These are phyloP conservation scores for Diaprepes abbreviatus DNA, from an alignment of 2,888 invertebrate genomes.

Conservation along the genomic window DNA sequence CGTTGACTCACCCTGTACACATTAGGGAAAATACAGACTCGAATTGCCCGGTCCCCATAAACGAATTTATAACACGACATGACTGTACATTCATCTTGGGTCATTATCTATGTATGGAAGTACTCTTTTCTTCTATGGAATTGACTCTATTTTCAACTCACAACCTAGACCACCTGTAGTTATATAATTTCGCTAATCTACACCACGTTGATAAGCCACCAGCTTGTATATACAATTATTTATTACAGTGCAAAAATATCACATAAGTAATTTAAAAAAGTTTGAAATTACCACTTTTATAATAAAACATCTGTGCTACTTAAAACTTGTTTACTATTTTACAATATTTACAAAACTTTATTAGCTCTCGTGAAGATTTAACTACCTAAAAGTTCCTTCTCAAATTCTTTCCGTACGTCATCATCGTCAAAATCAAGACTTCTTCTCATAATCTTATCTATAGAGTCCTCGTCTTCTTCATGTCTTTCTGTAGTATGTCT, in stretches of 20 bases:
- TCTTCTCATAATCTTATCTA: conserved; percentile 53
- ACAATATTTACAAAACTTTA: conserved; percentile 21
- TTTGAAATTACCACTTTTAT: not conserved
- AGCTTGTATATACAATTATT: too few species aligned
- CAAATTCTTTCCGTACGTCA: conserved; percentile 11
- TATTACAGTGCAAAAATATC: not conserved
- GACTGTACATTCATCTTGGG: too few species aligned
- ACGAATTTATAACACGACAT: too few species aligned
- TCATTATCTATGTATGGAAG: too few species aligned
- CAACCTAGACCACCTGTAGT: too few species aligned
- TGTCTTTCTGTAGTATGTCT: conserved; percentile 51
- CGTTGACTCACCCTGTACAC: too few species aligned
- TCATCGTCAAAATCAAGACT: conserved; percentile 34
- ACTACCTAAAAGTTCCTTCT: conserved; percentile 33
- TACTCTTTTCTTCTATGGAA: too few species aligned
- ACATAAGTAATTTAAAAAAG: not conserved
- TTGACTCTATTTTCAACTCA: too few species aligned
- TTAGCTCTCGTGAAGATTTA: not conserved
- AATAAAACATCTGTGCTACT: not conserved
- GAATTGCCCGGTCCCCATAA: too few species aligned
- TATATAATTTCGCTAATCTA: too few species aligned
- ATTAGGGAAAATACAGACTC: too few species aligned
- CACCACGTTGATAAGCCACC: too few species aligned
- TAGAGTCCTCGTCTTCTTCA: conserved; percentile 50
- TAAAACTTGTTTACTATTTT: conserved; percentile 1